phyloP scores from a whole-genome alignment of 2,888 invertebrate genomes.

The Caenorhabditis imperialis region DNA sequence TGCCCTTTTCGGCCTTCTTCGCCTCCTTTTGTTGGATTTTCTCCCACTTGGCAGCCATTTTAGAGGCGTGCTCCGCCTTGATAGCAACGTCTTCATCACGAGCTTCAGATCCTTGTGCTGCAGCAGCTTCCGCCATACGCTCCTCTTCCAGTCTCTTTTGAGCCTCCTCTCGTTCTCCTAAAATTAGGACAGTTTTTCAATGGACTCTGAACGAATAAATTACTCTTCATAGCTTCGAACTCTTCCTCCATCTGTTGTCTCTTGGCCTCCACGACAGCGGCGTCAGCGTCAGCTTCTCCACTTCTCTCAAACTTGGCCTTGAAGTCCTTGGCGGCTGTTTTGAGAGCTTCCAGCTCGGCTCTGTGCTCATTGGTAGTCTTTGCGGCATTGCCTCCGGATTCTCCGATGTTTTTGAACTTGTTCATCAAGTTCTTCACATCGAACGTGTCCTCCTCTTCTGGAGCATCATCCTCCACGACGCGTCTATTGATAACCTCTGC shows the following conservation, averaged over 20 bases:
- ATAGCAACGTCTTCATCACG: constrained; percentile 63
- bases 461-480: constrained; percentile 52
- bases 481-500: constrained; percentile 76
- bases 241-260: constrained; percentile 78
- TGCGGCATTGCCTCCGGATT: constrained; percentile 44
- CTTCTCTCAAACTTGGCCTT: constrained; percentile 78
- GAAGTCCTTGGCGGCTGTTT: constrained; percentile 70
- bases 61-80: constrained; percentile 77
- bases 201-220: too few species aligned
- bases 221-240: constrained; percentile 76
- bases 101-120: constrained; percentile 43
- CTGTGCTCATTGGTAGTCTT: constrained; percentile 59
- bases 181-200: too few species aligned
- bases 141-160: constrained; percentile 73
- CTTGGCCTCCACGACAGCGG: constrained; percentile 78
- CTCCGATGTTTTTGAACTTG: constrained; percentile 78
- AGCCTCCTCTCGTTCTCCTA: constrained; percentile 75
- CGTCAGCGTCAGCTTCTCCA: constrained; percentile 77
- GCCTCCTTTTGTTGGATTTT: constrained; percentile 78
- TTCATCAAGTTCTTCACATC: constrained; percentile 78
- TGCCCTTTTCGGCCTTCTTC: constrained; percentile 77
- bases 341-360: constrained; percentile 64
- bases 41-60: constrained; percentile 78
- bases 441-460: constrained; percentile 71
- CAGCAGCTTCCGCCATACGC: constrained; percentile 59